Percentiles rank a stretch among this genome's conserved stretches.
phyloP scores from a whole-genome alignment of 2,797 vertebrate genomes.

The Oreochromis mossambicus region DNA sequence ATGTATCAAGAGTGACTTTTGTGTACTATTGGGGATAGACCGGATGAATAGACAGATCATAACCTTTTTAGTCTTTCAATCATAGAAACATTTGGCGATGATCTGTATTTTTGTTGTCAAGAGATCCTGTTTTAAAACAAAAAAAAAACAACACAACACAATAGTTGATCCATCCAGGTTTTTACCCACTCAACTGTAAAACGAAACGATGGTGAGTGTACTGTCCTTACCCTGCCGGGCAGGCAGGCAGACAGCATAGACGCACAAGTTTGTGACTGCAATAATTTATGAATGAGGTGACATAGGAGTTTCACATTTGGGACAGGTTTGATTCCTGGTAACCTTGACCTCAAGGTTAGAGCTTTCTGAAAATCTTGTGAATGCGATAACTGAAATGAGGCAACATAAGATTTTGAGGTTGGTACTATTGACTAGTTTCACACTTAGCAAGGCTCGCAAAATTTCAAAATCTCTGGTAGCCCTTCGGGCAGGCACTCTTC shows the following conservation, averaged over 20 bases:
- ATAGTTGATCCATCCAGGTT: not conserved
- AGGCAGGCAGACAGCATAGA: rapidly evolving
- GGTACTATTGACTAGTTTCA: not conserved
- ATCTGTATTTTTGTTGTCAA: not conserved
- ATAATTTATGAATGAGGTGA: not conserved
- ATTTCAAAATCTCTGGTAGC: too few species aligned
- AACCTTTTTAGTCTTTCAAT: not conserved
- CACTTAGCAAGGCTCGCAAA: not conserved
- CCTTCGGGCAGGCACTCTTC: too few species aligned
- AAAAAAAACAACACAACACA: not conserved
- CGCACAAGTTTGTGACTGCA: not conserved
- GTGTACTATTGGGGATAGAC: not conserved
- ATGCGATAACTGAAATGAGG: not conserved
- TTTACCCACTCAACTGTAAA: not conserved
- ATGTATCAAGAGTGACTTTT: not conserved
- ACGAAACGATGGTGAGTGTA: not conserved
- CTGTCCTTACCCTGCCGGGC: not conserved
- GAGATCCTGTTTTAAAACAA: not conserved
- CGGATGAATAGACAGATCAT: not conserved
- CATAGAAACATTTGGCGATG: not conserved
- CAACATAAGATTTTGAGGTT: not conserved
- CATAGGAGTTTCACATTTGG: not conserved
- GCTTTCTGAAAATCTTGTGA: not conserved
- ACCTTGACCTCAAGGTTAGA: not conserved
- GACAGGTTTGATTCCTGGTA: not conserved